Percentiles rank a stretch among this genome's conserved stretches.
Conservation (phyloP, 2,797 vertebrate genomes). For the Acanthurus lineatus region DNA sequence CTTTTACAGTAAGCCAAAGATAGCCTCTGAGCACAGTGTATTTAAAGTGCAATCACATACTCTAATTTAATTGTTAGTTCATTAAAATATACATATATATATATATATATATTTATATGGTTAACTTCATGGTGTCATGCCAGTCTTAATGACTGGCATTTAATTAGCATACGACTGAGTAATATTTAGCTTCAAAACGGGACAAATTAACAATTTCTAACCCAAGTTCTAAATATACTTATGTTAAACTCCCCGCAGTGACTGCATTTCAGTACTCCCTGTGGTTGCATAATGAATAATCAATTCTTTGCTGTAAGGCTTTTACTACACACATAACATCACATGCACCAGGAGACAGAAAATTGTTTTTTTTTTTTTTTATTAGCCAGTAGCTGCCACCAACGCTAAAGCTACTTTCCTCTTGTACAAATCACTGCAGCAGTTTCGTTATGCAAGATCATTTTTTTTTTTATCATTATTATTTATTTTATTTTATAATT, state of each 20-base stretch:
- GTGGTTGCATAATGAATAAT: background rate
- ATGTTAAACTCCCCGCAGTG: background rate
- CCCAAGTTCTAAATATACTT: background rate
- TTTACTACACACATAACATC: background rate
- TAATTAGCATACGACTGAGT: background rate
- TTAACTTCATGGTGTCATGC: background rate
- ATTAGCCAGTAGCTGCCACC: background rate
- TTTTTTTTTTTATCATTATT: too few relatives aligned
- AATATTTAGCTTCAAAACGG: background rate
- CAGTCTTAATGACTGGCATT: background rate
- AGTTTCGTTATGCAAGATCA: background rate
- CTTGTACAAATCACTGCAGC: background rate
- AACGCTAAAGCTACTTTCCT: background rate
- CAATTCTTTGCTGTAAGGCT: background rate
- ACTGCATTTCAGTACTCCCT: background rate
- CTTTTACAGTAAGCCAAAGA: slow-evolving; percentile 42
- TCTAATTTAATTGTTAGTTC: slow-evolving; percentile 9
- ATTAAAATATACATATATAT: background rate
- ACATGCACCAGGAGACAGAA: background rate
- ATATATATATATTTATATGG: too few relatives aligned
- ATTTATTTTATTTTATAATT: too few relatives aligned
- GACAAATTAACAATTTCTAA: background rate
- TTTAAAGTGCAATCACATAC: slow-evolving; percentile 22
- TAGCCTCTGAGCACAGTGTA: slow-evolving; percentile 8
- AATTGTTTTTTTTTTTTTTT: background rate